A percentile compares a stretch with the other conserved stretches of the same genome.
These are phyloP conservation scores for Melanaphis sacchari DNA, from an alignment of 1,140 invertebrate species.

Conservation along the genomic window DNA sequence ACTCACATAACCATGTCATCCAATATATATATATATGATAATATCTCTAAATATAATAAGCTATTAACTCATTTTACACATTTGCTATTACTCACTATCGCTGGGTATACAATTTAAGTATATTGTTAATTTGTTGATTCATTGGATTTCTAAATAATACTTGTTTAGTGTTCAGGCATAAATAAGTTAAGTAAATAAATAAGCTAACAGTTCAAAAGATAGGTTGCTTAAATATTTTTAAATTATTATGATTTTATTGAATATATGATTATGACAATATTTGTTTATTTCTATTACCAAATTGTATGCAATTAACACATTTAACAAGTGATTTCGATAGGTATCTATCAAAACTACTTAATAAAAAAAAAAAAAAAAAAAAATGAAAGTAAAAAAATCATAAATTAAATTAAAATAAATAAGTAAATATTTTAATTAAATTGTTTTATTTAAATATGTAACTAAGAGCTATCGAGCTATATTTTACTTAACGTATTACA, in stretches of 20 bases:
- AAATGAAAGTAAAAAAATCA: no score
- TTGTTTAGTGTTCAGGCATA: background rate
- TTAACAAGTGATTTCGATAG: no score
- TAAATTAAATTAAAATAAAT: background rate
- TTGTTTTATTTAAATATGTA: no score
- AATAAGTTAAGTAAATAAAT: background rate
- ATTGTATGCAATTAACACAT: no score
- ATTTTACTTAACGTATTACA: no score
- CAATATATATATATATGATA: slow-evolving; percentile 18
- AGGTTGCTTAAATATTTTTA: background rate
- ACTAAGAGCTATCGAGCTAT: no score
- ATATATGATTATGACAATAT: no score
- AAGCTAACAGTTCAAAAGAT: background rate
- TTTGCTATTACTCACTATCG: background rate
- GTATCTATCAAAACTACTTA: no score
- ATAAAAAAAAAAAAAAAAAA: no score
- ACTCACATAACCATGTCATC: background rate
- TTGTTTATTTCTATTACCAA: no score
- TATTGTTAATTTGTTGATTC: background rate
- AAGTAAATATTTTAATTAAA: no score
- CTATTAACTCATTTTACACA: background rate
- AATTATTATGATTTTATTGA: no score
- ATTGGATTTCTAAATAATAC: background rate
- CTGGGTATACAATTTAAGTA: background rate
- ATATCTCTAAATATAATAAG: slow-evolving; percentile 11